These are phyloP conservation scores for Rostratula benghalensis DNA, from an alignment of 2,113 vertebrate species.

Conservation along the genomic window DNA sequence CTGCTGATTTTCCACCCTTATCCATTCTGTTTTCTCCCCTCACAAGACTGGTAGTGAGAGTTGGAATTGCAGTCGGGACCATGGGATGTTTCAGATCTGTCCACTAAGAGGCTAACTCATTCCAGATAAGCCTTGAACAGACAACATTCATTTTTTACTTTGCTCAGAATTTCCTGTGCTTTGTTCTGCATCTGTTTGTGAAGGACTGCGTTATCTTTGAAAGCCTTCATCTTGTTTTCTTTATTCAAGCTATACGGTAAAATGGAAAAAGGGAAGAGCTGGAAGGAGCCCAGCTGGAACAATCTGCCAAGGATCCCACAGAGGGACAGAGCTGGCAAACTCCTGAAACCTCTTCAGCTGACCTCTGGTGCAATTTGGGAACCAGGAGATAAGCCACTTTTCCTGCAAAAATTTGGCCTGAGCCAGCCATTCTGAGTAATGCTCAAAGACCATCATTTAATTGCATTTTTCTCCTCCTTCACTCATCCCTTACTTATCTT, in stretches of 20 bases:
- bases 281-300: constrained; percentile 68
- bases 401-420: not conserved
- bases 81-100: constrained; percentile 39
- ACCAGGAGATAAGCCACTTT: constrained; percentile 16
- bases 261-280: constrained; percentile 57
- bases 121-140: constrained; percentile 56
- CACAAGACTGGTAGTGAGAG: not conserved
- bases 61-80: not conserved
- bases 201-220: constrained; percentile 24
- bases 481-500: not conserved
- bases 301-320: constrained; percentile 41
- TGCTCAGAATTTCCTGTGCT: constrained; percentile 65
- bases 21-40: not conserved
- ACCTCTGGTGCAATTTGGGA: constrained; percentile 33
- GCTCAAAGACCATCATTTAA: not conserved
- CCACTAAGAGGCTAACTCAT: constrained; percentile 52
- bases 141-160: constrained; percentile 53
- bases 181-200: constrained; percentile 66
- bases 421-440: not conserved
- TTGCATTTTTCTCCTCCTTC: not conserved
- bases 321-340: constrained; percentile 53
- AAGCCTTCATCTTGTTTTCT: constrained; percentile 58
- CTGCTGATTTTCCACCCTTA: not conserved
- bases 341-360: constrained; percentile 33
- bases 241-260: constrained; percentile 27